Percentiles rank a stretch among this genome's conserved stretches.
Conservation (phyloP, 2,797 vertebrate species). For the Cygnus olor region DNA sequence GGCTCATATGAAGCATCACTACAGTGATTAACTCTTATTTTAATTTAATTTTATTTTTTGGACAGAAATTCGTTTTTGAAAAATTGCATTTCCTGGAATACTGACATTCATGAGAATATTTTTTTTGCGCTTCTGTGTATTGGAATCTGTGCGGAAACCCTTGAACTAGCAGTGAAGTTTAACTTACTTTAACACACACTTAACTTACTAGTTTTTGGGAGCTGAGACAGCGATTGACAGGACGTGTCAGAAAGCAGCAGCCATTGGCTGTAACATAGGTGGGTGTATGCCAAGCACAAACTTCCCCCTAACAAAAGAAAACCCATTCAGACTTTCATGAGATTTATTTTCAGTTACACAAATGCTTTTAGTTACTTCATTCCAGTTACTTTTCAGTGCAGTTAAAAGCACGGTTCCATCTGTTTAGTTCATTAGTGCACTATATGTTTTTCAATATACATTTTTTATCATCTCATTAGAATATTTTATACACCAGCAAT, state of each 20-base stretch:
- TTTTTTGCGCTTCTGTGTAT: neutral
- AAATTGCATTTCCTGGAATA: neutral
- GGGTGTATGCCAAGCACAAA: neutral
- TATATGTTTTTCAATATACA: constrained; percentile 14
- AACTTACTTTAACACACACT: neutral
- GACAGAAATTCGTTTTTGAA: neutral
- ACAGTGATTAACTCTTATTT: neutral
- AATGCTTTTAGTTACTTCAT: constrained; percentile 42
- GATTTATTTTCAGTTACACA: constrained; percentile 50
- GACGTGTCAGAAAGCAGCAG: constrained; percentile 7
- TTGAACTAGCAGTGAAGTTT: neutral
- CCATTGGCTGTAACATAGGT: neutral
- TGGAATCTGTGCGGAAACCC: neutral
- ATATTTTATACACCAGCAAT: constrained; percentile 10
- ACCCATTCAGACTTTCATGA: constrained; percentile 32
- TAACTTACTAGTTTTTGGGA: neutral
- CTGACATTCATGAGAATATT: neutral
- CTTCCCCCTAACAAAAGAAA: constrained; percentile 17
- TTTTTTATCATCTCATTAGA: neutral
- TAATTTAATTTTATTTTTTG: neutral
- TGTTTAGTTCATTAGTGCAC: constrained; percentile 29
- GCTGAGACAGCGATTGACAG: constrained; percentile 29
- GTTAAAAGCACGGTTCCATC: constrained; percentile 49
- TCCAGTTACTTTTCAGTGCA: constrained; percentile 26
- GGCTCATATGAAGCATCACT: neutral